Evolutionary conservation across 2,888 invertebrate species (phyloP).

Genomic region (Gastracanthus pulcherrimus): DNA sequence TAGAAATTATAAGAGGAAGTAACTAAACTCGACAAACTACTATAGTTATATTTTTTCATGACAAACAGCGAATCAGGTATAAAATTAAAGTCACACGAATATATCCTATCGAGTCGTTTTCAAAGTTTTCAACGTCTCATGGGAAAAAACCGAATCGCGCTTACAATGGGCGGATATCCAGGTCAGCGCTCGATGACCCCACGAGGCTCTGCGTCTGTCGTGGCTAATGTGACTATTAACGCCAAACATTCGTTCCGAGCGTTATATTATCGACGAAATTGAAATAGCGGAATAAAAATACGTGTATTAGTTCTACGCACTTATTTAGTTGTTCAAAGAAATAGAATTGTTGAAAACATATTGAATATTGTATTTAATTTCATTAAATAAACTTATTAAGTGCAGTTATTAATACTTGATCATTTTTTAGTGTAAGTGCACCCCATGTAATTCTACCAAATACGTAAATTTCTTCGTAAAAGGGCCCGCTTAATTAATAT

Average conservation of each 20-base stretch:
- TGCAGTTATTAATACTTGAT: no score
- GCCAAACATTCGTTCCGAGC: background rate
- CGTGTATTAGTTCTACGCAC: background rate
- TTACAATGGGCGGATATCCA: conserved; percentile 75
- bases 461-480: no score
- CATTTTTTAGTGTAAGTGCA: no score
- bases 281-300: background rate
- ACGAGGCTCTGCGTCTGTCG: conserved; percentile 35
- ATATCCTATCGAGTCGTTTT: background rate
- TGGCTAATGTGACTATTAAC: conserved; percentile 6
- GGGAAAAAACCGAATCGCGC: conserved; percentile 59
- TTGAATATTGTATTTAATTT: no score
- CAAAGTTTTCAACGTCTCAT: conserved; percentile 38
- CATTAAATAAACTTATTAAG: no score
- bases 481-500: no score
- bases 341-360: no score
- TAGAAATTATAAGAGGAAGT: no score
- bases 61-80: background rate
- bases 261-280: background rate
- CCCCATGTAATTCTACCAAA: no score
- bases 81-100: background rate
- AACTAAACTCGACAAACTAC: no score
- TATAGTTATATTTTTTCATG: background rate
- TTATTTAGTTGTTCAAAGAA: no score
- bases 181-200: conserved; percentile 67